Evolutionary conservation across 2,113 vertebrate genomes (phyloP).

Genomic region (Siphamia tubifer): DNA sequence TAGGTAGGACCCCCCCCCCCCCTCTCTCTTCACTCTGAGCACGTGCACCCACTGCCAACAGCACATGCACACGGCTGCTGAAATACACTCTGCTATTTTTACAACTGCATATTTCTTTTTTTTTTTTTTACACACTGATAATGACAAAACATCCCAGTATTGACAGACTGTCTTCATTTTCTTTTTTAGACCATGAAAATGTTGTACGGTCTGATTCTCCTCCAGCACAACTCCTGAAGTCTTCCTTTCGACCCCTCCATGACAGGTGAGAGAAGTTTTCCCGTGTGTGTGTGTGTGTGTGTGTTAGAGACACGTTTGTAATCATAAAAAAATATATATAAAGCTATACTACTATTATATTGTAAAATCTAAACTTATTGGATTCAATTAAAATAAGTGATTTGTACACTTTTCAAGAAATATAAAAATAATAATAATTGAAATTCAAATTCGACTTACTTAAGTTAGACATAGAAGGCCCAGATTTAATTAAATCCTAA

Average conservation of each 20-base stretch:
- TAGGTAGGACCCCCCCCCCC: conserved; percentile 81
- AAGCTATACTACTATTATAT: too few species aligned
- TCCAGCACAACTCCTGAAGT: conserved; percentile 88
- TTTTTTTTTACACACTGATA: background rate
- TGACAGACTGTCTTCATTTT: conserved; percentile 1
- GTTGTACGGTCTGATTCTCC: conserved; percentile 87
- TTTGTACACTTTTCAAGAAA: background rate
- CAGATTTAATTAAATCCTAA: background rate
- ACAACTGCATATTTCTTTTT: background rate
- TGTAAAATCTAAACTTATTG: background rate
- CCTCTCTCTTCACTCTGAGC: background rate
- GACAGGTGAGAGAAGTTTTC: conserved; percentile 85
- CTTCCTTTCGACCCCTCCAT: conserved; percentile 92
- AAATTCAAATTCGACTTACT: background rate
- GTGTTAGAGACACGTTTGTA: background rate
- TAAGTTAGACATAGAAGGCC: background rate
- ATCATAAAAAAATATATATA: background rate
- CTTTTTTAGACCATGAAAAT: conserved; percentile 87
- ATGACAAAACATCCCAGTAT: background rate
- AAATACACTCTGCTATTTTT: too few species aligned
- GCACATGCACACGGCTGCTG: background rate
- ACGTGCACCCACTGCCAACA: background rate
- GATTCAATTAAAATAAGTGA: background rate
- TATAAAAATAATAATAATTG: too few species aligned
- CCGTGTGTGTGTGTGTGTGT: background rate